Base-by-base conservation (phyloP, 2,888 invertebrate species). In the Agriopis marginaria region DNA sequence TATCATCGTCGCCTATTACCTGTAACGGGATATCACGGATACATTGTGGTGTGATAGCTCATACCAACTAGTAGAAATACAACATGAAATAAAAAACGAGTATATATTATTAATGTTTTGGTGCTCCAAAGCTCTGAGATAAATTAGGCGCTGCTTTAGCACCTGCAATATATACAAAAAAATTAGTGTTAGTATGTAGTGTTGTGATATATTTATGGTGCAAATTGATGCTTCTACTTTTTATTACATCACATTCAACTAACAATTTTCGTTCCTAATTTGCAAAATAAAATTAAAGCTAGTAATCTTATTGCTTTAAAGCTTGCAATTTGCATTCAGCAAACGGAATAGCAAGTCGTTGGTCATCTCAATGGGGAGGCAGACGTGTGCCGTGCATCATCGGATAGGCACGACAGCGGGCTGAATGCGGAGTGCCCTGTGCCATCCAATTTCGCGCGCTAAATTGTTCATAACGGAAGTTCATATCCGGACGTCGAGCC, bases 401-500 rank as follows among this genome's bases (percentile, higher is more conserved):
- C 83, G 83, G 85, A 82, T 85, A 55, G 54, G 78, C 80, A 83
- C 58, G 40, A 53, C 51, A 66, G 54, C 81, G 84, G 82, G 83
- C 82, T 91, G 90, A 90, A 91, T 92, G 88, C 90, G 87, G 85
- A 88, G 78, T 87, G 88, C 86, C 83, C 53, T 86, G 87, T 71
- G 88, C 85, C 92, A 95, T 95, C 95, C 95, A 95, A 95, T 95
- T 95, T 95, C 95, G 94, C 93, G 91, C 89, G 94, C 94, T 95
- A 96, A 97, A 97, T 96, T 96, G 96, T 97, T 96, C 96, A 96
- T 96, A 96, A 96, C 97, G 97, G 96, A 96, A 96, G 96, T 96
- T 97, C 97, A 97, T 97, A 97, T 97, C 97, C 97, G 97, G 96
- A 92, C 91, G 92, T 82, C 91, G 89, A 86, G 91, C 89, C 90